phyloP scores from a whole-genome alignment of 2,797 vertebrate genomes.

The Okamejei kenojei region DNA sequence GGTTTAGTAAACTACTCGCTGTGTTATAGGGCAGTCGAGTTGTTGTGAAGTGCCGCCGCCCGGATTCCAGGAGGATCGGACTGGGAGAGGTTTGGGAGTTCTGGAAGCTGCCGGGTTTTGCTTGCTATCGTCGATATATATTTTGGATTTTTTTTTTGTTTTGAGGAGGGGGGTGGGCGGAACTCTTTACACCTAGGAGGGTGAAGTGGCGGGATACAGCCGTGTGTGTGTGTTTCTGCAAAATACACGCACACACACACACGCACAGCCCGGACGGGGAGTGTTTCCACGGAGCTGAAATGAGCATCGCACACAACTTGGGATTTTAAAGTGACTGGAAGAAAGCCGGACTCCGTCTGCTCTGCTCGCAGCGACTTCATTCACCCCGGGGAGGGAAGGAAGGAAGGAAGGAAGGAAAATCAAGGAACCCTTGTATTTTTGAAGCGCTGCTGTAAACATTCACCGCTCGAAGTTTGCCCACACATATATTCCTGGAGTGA shows the following conservation, averaged over 20 bases:
- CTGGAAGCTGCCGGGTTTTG: background rate
- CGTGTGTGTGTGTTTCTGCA: background rate
- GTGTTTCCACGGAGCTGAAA: background rate
- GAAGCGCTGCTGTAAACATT: background rate
- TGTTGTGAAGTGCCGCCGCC: background rate
- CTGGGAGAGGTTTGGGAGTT: background rate
- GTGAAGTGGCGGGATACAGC: background rate
- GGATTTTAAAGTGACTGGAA: conserved; percentile 14
- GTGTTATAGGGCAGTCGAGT: background rate
- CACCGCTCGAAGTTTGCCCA: background rate
- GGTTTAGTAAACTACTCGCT: background rate
- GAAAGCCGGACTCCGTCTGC: background rate
- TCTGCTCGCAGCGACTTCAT: background rate
- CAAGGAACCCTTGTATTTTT: background rate
- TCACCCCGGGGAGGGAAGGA: no score
- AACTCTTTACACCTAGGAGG: background rate
- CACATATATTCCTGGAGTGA: background rate
- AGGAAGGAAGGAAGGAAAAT: background rate
- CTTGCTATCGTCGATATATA: no score
- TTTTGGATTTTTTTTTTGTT: no score
- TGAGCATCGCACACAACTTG: background rate
- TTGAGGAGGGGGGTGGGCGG: background rate
- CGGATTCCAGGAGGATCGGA: background rate
- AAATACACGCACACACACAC: background rate
- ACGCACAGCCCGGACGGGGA: background rate